Evolutionary conservation across 2,888 invertebrate species (phyloP), one percentile per base, ranked within the genome.

Genomic region (Prenolepis imparis): DNA sequence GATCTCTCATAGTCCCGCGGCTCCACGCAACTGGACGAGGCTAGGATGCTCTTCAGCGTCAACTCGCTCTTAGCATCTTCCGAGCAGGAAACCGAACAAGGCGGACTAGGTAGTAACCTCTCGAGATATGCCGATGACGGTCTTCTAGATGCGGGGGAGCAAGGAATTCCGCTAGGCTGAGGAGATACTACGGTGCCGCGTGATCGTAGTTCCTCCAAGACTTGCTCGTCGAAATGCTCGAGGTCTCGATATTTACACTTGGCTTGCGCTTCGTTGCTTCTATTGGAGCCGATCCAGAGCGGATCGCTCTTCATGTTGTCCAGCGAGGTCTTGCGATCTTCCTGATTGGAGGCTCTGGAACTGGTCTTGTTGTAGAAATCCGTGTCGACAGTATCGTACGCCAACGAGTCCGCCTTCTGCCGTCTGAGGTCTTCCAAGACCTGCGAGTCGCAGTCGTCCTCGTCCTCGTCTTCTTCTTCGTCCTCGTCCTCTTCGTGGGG

Each of bases 141-240:
- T 39, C 91, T 89, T 70, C 91, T 92, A 18, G 90, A 88, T 8
- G 91, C 87, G 0, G 93, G 90, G 0, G 91, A 91, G 63, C 88
- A 93, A 3, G 97, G 97, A 81, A 97, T 96, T 28, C 97, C 97
- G 89, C 97, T 97, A 3, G 97, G 97, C 90, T 97, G 97, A 3
- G 97, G 97, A 8, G 97, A 97, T 94, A 95, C 89, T 92, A 89
- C 91, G 93, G 95, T 93, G 6, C 91, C 90, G 96, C 96, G 89
- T 96, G 97, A 90, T 95, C 96, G 96, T 80, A 96, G 94, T 92
- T 96, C 96, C 93, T 95, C 96, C 82, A 96, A 96, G 83, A 96
- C 95, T 86, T 96, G 96, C 82, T 96, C 96, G 61, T 94, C 93
- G 83, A 94, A 95, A 86, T 95, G 95, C 57, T 95, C 95, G 4